Evolutionary conservation across 2,113 vertebrate genomes (phyloP).

Genomic region (Telmatochromis bifrenatus): DNA sequence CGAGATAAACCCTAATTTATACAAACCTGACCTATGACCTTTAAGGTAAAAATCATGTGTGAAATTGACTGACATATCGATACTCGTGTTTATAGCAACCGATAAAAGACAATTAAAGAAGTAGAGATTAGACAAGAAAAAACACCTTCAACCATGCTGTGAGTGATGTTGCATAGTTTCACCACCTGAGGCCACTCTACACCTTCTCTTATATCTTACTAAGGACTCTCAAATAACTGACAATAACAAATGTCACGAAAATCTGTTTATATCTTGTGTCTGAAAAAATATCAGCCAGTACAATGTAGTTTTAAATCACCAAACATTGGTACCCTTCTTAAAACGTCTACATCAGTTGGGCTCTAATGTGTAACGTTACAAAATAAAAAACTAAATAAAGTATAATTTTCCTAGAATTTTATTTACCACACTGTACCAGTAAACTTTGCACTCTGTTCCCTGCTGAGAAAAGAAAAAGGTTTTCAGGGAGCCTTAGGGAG

Average conservation of each 20-base stretch:
- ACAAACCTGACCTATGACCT: not conserved
- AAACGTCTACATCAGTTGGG: not conserved
- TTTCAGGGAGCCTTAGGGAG: not conserved
- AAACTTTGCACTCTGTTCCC: not conserved
- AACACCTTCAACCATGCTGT: not conserved
- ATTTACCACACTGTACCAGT: not conserved
- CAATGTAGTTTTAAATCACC: not conserved
- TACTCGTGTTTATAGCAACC: accelerated
- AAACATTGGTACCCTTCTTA: not conserved
- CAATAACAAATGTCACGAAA: accelerated
- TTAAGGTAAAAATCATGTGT: not conserved
- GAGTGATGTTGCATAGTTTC: not conserved
- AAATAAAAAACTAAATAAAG: not conserved
- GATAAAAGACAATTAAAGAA: not conserved
- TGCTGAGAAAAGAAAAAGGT: not conserved
- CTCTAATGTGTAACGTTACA: not conserved
- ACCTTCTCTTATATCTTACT: not conserved
- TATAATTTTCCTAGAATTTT: not conserved
- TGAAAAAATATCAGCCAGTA: not conserved
- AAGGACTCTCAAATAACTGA: not conserved
- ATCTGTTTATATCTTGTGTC: not conserved
- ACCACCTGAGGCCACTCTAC: not conserved
- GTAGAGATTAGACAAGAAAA: not conserved
- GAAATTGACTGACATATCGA: not conserved
- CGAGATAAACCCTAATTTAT: not conserved